Evolutionary conservation across 2,797 vertebrate genomes (phyloP).

Genomic region (Crenuchus spilurus): DNA sequence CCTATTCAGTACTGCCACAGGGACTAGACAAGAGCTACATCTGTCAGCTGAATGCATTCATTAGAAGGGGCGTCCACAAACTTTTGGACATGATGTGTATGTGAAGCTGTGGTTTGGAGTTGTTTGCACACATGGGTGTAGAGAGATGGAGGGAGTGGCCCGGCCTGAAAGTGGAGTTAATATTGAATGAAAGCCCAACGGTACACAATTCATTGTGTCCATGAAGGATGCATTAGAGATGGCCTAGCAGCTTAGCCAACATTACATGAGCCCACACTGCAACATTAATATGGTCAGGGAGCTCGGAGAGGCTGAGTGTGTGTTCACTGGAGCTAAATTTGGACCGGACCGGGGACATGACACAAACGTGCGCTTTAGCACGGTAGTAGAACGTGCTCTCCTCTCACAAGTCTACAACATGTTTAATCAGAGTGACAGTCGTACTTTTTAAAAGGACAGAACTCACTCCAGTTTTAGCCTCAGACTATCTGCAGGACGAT

Average conservation of each 20-base stretch:
- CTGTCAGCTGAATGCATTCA: no score
- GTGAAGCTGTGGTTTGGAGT: no score
- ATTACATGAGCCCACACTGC: conserved; percentile 40
- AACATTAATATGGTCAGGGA: conserved; percentile 52
- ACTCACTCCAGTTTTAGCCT: background rate
- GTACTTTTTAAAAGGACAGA: background rate
- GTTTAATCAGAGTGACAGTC: background rate
- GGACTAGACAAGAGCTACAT: no score
- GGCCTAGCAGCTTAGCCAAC: conserved; percentile 29
- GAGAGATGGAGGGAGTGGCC: background rate
- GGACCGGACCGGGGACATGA: conserved; percentile 24
- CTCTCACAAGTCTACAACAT: background rate
- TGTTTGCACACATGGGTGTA: background rate
- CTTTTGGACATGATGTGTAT: no score
- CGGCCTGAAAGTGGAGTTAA: conserved; percentile 2
- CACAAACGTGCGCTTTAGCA: background rate
- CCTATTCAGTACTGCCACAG: no score
- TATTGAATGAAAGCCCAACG: conserved; percentile 8
- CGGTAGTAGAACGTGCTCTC: background rate
- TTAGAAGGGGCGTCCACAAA: no score
- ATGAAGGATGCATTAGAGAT: conserved; percentile 52
- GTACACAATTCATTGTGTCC: conserved; percentile 28
- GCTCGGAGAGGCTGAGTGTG: conserved; percentile 11
- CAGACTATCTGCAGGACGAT: no score
- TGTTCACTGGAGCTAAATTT: conserved; percentile 48